Evolutionary conservation across 1,140 invertebrate species (phyloP), one percentile per base, ranked within the genome.

Genomic region (Aricia agestis): DNA sequence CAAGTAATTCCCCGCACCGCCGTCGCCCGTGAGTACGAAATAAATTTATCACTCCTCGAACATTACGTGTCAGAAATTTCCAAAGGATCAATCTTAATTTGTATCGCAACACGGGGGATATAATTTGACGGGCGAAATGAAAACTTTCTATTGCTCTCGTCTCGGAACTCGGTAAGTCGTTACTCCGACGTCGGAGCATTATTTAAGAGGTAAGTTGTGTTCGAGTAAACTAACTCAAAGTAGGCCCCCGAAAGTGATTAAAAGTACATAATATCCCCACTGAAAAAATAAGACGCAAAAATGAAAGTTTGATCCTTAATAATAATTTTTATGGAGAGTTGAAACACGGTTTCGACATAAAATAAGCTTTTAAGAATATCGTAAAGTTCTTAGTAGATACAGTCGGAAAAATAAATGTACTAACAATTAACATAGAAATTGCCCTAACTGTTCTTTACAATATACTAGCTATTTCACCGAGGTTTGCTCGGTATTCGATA

Each of bases 121-220:
- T 76, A 76, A 76, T 76, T 76, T 76, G 75, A 76, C 75, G 67
- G 72, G 75, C 42, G 72, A 76, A 74, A 71, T 74, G 70, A 19
- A 74, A 76, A 76, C 72, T 76, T 76, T 76, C 66, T 66, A 76
- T 76, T 74, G 72, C 65, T 72, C 70, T 70, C 72, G 69, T 76
- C 75, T 72, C 25, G 65, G 67, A 17, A 19, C 72, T 76, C 41
- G 10, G 52, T 65, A 72, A 74, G 75, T 72, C 72, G 57, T 68
- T 74, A 76, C 72, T 76, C 67, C 36, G 41, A 72, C 66, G 65
- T 74, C 70, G 74, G 58, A 69, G 17, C 36, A 69, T 69, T 74
- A 76, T 76, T 76, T 76, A 74, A 76, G 75, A 74, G 75, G 72
- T 66, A 74, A 76, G 75, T 76, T 74, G 69, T 66, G 70, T 70